Conservation (phyloP, 2,113 vertebrate species). For the Myanophis thanlyinensis region DNA sequence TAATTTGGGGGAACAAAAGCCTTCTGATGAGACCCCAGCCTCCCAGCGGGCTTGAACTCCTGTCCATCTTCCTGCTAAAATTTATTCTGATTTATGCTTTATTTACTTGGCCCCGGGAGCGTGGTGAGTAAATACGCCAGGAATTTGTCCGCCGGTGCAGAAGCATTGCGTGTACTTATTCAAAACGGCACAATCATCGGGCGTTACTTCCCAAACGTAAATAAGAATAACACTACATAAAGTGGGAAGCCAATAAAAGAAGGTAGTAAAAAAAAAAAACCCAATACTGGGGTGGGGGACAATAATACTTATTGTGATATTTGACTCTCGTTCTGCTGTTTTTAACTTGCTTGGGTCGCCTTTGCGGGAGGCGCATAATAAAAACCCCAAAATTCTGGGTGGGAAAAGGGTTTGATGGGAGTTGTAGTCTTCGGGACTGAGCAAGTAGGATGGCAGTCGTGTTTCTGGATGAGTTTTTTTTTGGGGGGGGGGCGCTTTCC, state of each 20-base stretch:
- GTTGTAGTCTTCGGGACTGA: background rate
- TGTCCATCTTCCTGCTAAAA: background rate
- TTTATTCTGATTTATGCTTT: background rate
- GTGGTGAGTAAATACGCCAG: background rate
- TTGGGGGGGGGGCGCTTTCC: background rate
- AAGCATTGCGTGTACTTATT: too few relatives aligned
- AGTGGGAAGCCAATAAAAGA: background rate
- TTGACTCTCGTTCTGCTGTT: background rate
- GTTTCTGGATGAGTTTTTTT: background rate
- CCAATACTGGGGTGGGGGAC: too few relatives aligned
- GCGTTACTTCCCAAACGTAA: too few relatives aligned
- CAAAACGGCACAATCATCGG: too few relatives aligned
- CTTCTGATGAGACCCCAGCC: too few relatives aligned
- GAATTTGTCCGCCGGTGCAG: background rate
- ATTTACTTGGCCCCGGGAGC: background rate
- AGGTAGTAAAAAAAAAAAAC: background rate
- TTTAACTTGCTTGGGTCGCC: too few relatives aligned
- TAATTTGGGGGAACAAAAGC: too few relatives aligned
- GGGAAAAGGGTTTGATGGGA: background rate
- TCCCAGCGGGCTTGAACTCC: background rate
- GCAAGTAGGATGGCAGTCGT: background rate
- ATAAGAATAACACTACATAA: background rate
- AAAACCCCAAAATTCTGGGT: background rate
- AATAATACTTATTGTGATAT: background rate
- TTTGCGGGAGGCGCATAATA: background rate